Evolutionary conservation across 2,797 vertebrate genomes (phyloP).

Genomic region (Thalassophryne amazonica): DNA sequence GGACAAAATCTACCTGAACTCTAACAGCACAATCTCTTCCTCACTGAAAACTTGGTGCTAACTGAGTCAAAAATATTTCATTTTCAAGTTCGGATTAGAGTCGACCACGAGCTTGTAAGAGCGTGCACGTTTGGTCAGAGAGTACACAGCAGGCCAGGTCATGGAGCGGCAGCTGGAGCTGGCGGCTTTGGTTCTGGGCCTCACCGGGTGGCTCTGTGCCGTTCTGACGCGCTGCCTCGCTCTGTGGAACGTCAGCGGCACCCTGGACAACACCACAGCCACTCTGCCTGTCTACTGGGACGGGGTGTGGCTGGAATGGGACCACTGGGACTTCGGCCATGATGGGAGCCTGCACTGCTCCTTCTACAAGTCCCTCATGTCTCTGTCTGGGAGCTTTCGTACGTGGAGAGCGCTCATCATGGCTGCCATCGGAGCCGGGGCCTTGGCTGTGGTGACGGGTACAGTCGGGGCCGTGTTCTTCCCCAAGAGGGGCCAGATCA

Average conservation of each 20-base stretch:
- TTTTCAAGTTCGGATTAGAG: too few species aligned
- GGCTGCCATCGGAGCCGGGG: constrained; percentile 77
- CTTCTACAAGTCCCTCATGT: constrained; percentile 87
- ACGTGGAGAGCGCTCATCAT: constrained; percentile 83
- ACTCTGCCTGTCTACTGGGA: constrained; percentile 91
- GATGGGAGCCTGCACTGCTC: constrained; percentile 93
- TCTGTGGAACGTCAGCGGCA: constrained; percentile 90
- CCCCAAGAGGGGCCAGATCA: constrained; percentile 72
- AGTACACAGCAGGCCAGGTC: constrained; percentile 44
- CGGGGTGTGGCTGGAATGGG: constrained; percentile 93
- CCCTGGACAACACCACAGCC: constrained; percentile 86
- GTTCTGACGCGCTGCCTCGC: constrained; percentile 86
- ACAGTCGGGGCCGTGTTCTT: constrained; percentile 78
- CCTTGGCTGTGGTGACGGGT: constrained; percentile 74
- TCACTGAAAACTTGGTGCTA: too few species aligned
- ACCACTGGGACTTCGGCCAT: constrained; percentile 90
- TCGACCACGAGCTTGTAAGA: constrained; percentile 21
- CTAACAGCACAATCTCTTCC: too few species aligned
- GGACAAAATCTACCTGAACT: too few species aligned
- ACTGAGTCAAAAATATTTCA: too few species aligned
- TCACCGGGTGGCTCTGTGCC: constrained; percentile 86
- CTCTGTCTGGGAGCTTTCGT: constrained; percentile 86
- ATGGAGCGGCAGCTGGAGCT: constrained; percentile 70
- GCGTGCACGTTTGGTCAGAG: too few species aligned
- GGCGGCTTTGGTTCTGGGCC: constrained; percentile 64